A percentile compares a stretch with the other conserved stretches of the same genome.
Conservation (phyloP, 2,797 vertebrate species). For the Gymnothorax javanicus region DNA sequence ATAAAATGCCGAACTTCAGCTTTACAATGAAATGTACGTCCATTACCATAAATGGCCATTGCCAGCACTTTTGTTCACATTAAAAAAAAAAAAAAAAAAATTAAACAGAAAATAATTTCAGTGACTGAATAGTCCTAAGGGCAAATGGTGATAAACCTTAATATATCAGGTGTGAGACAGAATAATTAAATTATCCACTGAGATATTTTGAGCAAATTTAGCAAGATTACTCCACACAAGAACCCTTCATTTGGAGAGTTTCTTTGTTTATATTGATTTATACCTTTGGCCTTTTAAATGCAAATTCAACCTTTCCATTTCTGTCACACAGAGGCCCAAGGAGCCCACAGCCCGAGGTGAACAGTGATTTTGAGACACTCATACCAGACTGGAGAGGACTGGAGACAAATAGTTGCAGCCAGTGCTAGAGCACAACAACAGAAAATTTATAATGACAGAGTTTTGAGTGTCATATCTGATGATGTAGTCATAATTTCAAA, state of each 20-base stretch:
- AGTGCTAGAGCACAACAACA: not conserved
- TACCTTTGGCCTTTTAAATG: not conserved
- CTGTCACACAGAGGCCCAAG: not conserved
- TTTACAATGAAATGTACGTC: not conserved
- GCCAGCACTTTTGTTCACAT: not conserved
- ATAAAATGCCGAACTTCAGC: not conserved
- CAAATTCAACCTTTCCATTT: constrained; percentile 10
- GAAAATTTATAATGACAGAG: not conserved
- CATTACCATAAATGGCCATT: not conserved
- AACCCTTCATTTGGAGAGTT: not conserved
- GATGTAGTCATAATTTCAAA: not conserved
- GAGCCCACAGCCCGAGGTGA: not conserved
- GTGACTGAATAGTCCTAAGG: not conserved
- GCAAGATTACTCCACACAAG: not conserved
- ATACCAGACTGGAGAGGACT: not conserved
- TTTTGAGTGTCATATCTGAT: not conserved
- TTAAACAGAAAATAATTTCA: not conserved
- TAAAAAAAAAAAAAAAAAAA: not conserved
- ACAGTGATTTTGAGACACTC: not conserved
- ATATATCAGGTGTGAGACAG: not conserved
- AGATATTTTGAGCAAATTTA: not conserved
- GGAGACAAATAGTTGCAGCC: not conserved
- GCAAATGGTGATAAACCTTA: not conserved
- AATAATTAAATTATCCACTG: not conserved
- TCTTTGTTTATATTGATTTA: constrained; percentile 5